Evolutionary conservation across 2,797 vertebrate genomes (phyloP).

Genomic region (Pitangus sulphuratus): DNA sequence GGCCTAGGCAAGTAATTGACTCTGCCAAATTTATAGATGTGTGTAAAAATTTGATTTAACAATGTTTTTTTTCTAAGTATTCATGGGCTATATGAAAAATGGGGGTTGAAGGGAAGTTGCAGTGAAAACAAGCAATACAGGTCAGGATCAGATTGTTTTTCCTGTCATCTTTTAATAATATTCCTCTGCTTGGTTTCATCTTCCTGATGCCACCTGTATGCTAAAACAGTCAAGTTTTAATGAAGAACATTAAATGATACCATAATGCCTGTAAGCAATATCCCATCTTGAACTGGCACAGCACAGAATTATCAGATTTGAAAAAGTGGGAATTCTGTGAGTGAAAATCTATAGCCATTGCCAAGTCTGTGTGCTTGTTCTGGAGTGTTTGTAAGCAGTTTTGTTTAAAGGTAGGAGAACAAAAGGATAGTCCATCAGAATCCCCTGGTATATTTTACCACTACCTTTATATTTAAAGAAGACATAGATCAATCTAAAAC

Average conservation of each 20-base stretch:
- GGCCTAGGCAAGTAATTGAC: background rate
- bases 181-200: background rate
- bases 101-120: background rate
- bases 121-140: background rate
- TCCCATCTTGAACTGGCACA: background rate
- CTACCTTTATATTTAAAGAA: background rate
- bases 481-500: background rate
- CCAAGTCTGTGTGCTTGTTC: background rate
- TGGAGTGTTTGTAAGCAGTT: background rate
- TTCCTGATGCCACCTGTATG: slow-evolving; percentile 4
- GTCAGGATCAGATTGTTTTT: background rate
- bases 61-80: background rate
- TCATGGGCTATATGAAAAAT: background rate
- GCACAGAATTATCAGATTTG: background rate
- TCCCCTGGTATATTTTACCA: background rate
- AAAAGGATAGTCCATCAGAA: background rate
- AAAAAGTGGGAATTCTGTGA: background rate
- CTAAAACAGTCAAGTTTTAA: background rate
- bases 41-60: background rate
- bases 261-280: background rate
- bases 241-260: background rate
- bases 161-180: background rate
- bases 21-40: background rate
- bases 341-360: background rate
- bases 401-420: background rate